Conservation (phyloP, 2,113 vertebrate genomes). For the Cnemophilus loriae region DNA sequence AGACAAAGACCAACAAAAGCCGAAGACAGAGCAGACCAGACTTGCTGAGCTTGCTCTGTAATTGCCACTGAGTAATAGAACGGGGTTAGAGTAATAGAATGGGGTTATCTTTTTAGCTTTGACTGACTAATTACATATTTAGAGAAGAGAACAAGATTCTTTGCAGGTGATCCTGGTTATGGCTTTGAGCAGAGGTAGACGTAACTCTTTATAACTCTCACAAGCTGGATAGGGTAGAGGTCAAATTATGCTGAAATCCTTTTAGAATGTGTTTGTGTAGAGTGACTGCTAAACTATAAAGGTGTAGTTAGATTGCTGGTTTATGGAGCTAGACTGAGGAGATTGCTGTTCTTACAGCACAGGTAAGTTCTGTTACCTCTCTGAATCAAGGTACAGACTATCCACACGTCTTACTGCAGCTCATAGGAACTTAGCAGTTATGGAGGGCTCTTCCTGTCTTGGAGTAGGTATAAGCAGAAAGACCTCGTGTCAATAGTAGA, state of each 20-base stretch:
- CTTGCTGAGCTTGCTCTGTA: background rate
- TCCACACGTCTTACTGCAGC: background rate
- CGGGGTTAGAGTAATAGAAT: background rate
- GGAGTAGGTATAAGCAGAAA: background rate
- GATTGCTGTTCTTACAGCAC: background rate
- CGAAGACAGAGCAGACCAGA: background rate
- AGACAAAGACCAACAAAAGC: background rate
- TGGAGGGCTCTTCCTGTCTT: background rate
- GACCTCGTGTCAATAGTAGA: fast-evolving
- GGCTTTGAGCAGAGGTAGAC: background rate
- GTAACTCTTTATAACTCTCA: background rate
- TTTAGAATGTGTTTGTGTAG: background rate
- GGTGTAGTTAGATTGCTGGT: background rate
- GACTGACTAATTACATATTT: background rate
- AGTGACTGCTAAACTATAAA: background rate
- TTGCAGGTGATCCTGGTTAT: background rate
- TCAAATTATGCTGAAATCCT: background rate
- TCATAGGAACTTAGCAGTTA: background rate
- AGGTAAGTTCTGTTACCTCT: background rate
- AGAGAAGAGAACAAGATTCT: background rate
- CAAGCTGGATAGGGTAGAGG: background rate
- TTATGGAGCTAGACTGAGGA: background rate
- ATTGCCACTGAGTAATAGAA: background rate
- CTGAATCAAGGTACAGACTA: background rate
- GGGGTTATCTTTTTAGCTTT: background rate